These are phyloP conservation scores for Drosophila basisetae DNA, from an alignment of 2,888 invertebrate genomes.

Conservation along the genomic window DNA sequence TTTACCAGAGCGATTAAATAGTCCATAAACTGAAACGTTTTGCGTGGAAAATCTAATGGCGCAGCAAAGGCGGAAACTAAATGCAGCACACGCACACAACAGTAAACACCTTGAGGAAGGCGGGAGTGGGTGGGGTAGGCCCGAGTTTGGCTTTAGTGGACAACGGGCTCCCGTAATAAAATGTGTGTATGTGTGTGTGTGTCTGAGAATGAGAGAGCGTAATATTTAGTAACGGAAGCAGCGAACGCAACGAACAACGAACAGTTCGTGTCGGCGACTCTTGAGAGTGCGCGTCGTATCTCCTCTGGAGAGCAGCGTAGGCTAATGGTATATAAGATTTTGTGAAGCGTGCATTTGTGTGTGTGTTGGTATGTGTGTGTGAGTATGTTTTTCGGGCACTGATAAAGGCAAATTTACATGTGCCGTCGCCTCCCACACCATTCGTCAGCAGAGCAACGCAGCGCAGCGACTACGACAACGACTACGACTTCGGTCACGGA, in stretches of 20 bases:
- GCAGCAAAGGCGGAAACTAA: conserved; percentile 61
- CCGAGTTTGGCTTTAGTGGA: conserved; percentile 30
- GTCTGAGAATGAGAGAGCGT: background rate
- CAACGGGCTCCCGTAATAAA: conserved; percentile 33
- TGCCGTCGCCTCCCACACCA: conserved; percentile 31
- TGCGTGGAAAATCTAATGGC: conserved; percentile 56
- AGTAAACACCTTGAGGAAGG: conserved; percentile 33
- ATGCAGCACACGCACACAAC: conserved; percentile 48
- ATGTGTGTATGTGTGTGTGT: background rate
- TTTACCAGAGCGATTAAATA: conserved; percentile 52
- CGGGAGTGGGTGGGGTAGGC: background rate
- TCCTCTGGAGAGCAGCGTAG: conserved; percentile 58
- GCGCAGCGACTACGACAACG: conserved; percentile 39
- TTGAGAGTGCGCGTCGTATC: conserved; percentile 61
- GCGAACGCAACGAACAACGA: conserved; percentile 47
- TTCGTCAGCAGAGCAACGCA: conserved; percentile 13
- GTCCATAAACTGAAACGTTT: conserved; percentile 50
- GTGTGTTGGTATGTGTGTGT: conserved; percentile 3
- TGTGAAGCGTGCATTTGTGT: conserved; percentile 42
- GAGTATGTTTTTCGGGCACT: conserved; percentile 58
- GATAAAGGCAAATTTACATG: conserved; percentile 76
- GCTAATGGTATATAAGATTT: conserved; percentile 64
- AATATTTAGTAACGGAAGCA: conserved; percentile 31
- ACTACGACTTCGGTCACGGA: conserved; percentile 64
- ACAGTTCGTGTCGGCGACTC: conserved; percentile 44